phyloP scores from a whole-genome alignment of 64 coral and sea anemone species.

The Stichodactyla mertensii region DNA sequence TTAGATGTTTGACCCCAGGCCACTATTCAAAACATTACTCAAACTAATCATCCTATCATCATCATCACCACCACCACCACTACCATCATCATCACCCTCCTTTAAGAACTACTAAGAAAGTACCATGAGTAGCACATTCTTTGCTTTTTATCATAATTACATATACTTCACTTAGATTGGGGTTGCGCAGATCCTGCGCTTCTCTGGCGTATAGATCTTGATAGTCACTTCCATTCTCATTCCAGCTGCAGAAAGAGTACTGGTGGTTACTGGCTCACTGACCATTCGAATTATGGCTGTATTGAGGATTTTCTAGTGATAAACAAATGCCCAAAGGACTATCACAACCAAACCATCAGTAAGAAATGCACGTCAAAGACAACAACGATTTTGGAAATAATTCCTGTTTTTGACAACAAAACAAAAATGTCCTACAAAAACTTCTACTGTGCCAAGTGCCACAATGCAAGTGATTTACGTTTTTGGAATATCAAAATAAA shows the following conservation, averaged over 20 bases:
- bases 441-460: not conserved
- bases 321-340: not conserved
- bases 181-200: too few relatives aligned
- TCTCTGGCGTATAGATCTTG: too few relatives aligned
- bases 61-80: too few relatives aligned
- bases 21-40: too few relatives aligned
- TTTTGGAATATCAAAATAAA: not conserved
- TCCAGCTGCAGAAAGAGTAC: not conserved
- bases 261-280: not conserved
- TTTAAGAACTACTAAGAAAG: too few relatives aligned
- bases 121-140: too few relatives aligned
- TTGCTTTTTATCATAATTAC: too few relatives aligned
- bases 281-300: not conserved
- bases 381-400: not conserved
- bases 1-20: too few relatives aligned
- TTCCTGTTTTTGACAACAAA: conserved; percentile 2
- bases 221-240: not conserved
- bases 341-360: not conserved
- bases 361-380: not conserved
- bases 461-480: not conserved
- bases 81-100: too few relatives aligned
- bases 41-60: too few relatives aligned
- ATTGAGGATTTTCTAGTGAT: not conserved
- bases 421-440: not conserved
- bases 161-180: too few relatives aligned